Evolutionary conservation across 2,797 vertebrate genomes (phyloP), one percentile per base, ranked within the genome.

Genomic region (Gorsachius magnificus): DNA sequence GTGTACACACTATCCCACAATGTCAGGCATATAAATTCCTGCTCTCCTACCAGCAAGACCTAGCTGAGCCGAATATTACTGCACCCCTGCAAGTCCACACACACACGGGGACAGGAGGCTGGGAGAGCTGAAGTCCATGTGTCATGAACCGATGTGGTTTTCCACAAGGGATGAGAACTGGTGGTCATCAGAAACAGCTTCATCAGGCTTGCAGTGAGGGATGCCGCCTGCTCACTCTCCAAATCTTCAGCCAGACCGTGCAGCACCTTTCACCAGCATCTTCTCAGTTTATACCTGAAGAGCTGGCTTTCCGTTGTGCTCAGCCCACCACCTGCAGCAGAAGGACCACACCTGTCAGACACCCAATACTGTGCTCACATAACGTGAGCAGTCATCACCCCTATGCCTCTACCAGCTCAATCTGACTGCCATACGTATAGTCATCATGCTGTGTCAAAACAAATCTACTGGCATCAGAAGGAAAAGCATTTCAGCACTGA

Each of bases 261-360:
- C 50, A 84, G 64, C 13, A 16, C 29, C 46, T 70, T 79, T 58
- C 16, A 2, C 33, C 28, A 9, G 66, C 57, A 90, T 36, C 43
- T 63, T 58, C 90, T 72, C 64, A 38, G 33, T 33, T 71, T 46
- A 43, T 63, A 54, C 61, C 61, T 43, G 56, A 66, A 72, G 36
- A 71, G 29, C 8, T 33, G 20, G 65, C 31, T 75, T 57, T 71
- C 18, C 0, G 1, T 11, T n/a, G 48, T 22, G 83, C 92, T 89
- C 54, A 78, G 21, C 13, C 58, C 89, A 95, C 89, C 56, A 93
- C 78, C 90, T 94, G 70, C 87, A 75, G 92, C 76, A 92, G 70
- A 64, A 80, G 95, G 46, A 90, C 54, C 21, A 51, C 8, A 22
- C 80, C 82, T 20, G 13, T 87, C 83, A 91, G 88, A 84, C 75